Base-by-base conservation (phyloP, 2,113 vertebrate genomes). In the Ciconia stormi region DNA sequence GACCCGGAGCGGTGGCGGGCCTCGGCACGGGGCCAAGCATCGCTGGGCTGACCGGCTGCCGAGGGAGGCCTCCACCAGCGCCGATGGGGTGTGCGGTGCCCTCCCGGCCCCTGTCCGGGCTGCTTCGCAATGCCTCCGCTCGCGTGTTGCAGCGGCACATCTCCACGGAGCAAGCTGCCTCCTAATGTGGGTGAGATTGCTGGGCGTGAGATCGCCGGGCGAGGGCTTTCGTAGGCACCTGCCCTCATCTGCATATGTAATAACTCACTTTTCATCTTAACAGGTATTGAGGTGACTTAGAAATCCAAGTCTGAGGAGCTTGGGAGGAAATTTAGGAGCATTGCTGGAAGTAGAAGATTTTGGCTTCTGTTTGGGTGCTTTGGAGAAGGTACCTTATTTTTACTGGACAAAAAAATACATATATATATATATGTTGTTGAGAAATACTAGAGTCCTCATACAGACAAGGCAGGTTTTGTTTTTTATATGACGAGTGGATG, bases 21-120 rank as follows among this genome's bases (percentile, higher is more conserved):
- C 29, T 56, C 7, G 1, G 18, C 49, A 32, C 1, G 0, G 10
- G 32, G 61, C 38, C 1, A 0, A 22, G 38, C 65, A 70, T 38
- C 13, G 0, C 71, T 1, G 1, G 30, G 15, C 81, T 0, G 2
- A 20, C 44, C 0, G 4, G 22, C 69, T 62, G 38, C 83, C 2
- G 3, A 20, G 30, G 19, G 65, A 44, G 27, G 22, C 15, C 27
- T 70, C 47, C 13, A 9, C 63, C 49, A 20, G 4, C 1, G 1
- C 69, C 10, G 50, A 20, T 16, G 62, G 70, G 29, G 62, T 32
- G 26, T 2, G 9, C 1, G 1, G n/a, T 55, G 29, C 36, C 26
- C 11, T 46, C 42, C 56, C 2, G 1, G 30, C 13, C 29, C 40
- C 6, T 16, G 22, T 16, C 10, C 27, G 0, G 0, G 21, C 46